Conservation (phyloP, 2,888 invertebrate species). For the Plebejus argus region DNA sequence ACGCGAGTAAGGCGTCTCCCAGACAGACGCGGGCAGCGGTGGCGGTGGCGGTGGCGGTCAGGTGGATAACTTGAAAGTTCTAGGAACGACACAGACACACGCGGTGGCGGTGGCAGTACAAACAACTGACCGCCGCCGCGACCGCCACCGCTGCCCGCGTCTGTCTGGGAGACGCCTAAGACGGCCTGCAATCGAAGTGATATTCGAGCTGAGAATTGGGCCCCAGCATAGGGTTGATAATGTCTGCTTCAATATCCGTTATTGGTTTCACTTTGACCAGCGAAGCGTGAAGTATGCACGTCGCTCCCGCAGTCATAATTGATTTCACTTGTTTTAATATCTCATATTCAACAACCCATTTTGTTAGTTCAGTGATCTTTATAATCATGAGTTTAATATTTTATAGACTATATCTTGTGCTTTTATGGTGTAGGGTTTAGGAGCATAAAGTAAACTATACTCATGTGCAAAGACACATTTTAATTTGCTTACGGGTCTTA, state of each 20-base stretch:
- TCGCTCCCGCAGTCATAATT: conserved; percentile 40
- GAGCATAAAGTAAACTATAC: no score
- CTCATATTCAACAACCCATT: conserved; percentile 26
- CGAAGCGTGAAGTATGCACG: conserved; percentile 62
- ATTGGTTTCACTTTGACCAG: conserved; percentile 57
- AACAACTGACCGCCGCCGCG: no score
- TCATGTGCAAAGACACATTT: no score
- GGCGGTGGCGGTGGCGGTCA: no score
- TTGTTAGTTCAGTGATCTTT: conserved; percentile 28
- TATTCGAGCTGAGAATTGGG: neutral
- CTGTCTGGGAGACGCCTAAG: no score
- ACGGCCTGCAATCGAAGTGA: neutral
- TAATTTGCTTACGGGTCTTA: no score
- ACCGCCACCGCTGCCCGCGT: no score
- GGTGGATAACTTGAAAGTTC: no score
- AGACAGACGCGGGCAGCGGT: no score
- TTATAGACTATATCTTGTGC: neutral
- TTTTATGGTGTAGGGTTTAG: neutral
- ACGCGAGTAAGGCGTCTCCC: no score
- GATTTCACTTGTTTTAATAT: conserved; percentile 29
- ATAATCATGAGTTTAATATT: neutral
- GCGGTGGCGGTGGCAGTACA: no score
- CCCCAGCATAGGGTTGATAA: conserved; percentile 13
- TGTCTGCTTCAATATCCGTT: conserved; percentile 25
- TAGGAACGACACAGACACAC: no score